Conservation (phyloP, 2,797 vertebrate genomes). For the Bovichtus variegatus region DNA sequence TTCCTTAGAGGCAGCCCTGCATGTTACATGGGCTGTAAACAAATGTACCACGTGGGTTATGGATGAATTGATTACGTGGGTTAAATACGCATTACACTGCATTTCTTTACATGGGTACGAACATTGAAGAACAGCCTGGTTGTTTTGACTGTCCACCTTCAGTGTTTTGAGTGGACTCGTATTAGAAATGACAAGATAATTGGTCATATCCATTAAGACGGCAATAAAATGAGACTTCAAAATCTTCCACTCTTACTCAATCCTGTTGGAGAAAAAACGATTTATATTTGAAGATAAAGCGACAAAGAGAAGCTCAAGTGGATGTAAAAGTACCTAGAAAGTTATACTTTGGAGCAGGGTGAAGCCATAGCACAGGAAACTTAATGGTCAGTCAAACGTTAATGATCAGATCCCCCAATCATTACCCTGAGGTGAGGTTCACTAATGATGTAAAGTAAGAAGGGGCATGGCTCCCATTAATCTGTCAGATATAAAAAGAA, state of each 20-base stretch:
- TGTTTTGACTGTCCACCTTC: not conserved
- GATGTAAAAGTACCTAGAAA: not conserved
- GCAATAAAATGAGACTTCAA: not conserved
- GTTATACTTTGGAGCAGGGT: not conserved
- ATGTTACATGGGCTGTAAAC: too few relatives aligned
- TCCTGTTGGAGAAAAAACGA: not conserved
- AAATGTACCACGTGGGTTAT: too few relatives aligned
- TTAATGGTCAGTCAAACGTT: conserved; percentile 28
- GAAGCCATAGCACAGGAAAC: not conserved
- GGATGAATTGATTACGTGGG: too few relatives aligned
- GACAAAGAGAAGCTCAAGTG: not conserved
- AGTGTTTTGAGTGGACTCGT: not conserved
- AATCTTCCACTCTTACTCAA: not conserved
- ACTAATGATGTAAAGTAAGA: conserved; percentile 6
- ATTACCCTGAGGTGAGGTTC: conserved; percentile 38
- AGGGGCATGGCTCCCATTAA: conserved; percentile 35
- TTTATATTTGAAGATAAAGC: too few relatives aligned
- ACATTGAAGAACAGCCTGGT: too few relatives aligned
- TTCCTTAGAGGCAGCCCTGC: too few relatives aligned
- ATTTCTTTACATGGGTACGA: too few relatives aligned
- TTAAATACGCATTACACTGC: too few relatives aligned
- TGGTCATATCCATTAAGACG: not conserved
- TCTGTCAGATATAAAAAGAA: conserved; percentile 29
- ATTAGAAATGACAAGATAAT: not conserved
- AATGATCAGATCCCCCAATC: conserved; percentile 25